Evolutionary conservation across 2,797 vertebrate species (phyloP), one percentile per base, ranked within the genome.

Genomic region (Corythornis leucogaster): DNA sequence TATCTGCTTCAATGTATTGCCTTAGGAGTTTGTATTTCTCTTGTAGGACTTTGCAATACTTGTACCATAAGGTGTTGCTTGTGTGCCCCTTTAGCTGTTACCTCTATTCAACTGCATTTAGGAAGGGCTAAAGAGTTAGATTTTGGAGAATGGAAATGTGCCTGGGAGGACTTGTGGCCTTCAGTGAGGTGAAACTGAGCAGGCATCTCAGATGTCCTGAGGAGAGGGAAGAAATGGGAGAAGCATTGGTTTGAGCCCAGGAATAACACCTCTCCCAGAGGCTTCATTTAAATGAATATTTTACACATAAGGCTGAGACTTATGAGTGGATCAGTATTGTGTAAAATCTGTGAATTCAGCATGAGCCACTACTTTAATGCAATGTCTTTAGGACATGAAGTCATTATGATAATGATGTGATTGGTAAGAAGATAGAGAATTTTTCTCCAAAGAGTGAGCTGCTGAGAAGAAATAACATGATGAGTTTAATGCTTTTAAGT

Each of bases 381-480:
- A 2, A 80, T 94, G 77, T 94, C 86, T 96, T 93, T 75, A 94
- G 96, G 92, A 95, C 50, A 86, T 90, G 76, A 97, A 92, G 87
- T 96, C 62, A 87, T 97, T 95, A 94, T 80, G 45, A 64, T 94
- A 94, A 95, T 73, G 59, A 95, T 69, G 62, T 93, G 86, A 95
- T 82, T 85, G 91, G 78, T 84, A 94, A 94, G 87, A 67, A 93
- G 80, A 96, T 87, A 87, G 85, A 80, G 63, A 16, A 48, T 87
- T 94, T 96, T 93, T 83, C 68, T 93, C 58, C 46, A 82, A 93
- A 87, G 92, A 86, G n/a, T 35, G 18, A 61, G 25, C 58, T 91
- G 24, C 57, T 89, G 63, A 85, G 85, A 89, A 89, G 69, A 69
- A 92, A 85, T 10, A 55, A 9, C 22, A 28, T 53, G 76, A 42